phyloP scores from a whole-genome alignment of 2,113 vertebrate species.

The Cephalopholis sonnerati region DNA sequence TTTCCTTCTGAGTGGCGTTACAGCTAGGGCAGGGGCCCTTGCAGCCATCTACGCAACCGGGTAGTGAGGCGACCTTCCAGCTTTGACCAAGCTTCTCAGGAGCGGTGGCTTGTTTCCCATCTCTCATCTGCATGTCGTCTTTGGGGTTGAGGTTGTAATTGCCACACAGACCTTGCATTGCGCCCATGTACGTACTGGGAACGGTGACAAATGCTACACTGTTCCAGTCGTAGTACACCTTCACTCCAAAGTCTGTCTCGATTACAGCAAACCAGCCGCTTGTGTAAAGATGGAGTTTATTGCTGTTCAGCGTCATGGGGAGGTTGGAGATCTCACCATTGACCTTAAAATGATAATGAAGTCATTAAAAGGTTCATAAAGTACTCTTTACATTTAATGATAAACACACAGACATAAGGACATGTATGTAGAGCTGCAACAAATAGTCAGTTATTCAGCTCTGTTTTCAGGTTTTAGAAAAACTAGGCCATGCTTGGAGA shows the following conservation, averaged over 20 bases:
- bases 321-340: slow-evolving; percentile 63
- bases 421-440: neutral
- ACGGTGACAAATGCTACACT: slow-evolving; percentile 72
- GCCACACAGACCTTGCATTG: slow-evolving; percentile 82
- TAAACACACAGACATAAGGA: neutral
- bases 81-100: slow-evolving; percentile 70
- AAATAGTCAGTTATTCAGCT: neutral
- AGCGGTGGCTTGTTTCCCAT: neutral
- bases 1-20: slow-evolving; percentile 22
- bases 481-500: no score
- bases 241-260: slow-evolving; percentile 68
- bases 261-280: slow-evolving; percentile 75
- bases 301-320: slow-evolving; percentile 35
- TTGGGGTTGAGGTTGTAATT: slow-evolving; percentile 82
- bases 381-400: neutral
- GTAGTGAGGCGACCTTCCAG: slow-evolving; percentile 72
- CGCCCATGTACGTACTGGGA: slow-evolving; percentile 67
- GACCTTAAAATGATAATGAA: slow-evolving; percentile 44
- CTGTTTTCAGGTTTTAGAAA: no score
- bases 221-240: slow-evolving; percentile 77
- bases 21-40: slow-evolving; percentile 41
- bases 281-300: slow-evolving; percentile 48
- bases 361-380: neutral
- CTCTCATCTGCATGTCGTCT: slow-evolving; percentile 74
- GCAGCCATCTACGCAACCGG: slow-evolving; percentile 69